Base-by-base conservation (phyloP, 1,140 invertebrate genomes). In the Zaprionus gabonicus region DNA sequence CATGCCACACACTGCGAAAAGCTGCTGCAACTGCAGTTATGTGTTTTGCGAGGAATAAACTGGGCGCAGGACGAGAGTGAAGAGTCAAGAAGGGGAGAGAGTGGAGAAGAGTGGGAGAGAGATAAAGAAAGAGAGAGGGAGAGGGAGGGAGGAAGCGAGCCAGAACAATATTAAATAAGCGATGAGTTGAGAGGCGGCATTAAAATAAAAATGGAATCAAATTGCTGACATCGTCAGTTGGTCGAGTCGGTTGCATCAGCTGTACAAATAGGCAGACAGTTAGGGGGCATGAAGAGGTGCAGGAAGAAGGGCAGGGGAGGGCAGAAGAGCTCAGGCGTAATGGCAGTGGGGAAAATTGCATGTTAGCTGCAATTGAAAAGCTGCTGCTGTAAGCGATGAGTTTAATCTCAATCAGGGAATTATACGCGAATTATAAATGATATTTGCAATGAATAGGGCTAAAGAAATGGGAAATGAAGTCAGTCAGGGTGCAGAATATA, bases 161-260 rank as follows among this genome's bases (percentile, higher is more conserved):
- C 15, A 27, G 1, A 34, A 28, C 17, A 55, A 23, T n/a, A 31
- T 27, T 17, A 44, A 38, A 46, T 27, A 23, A 38, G 58, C 31
- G 34, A 55, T 0, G 36, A 71, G 46, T 23, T 34, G 55, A 59
- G 28, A 34, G 71, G 64, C 56, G n/a, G 15, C 25, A 55, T 62
- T 60, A 46, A 56, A 56, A 68, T 59, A 55, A 62, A 73, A 20
- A 46, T n/a, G 17, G 51, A 44, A 68, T 69, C 20, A 67, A 73
- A 53, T 59, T 58, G 63, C 71, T 58, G 71, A 53, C 56, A 41
- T 56, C n/a, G 58, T 51, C 71, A 73, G 57, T 51, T 51, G 63
- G 38, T 65, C n/a, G 10, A 15, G 28, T 17, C 17, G 57, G 15
- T 28, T n/a, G 25, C 27, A 63, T 71, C 34, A 70, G 25, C 36